phyloP scores from a whole-genome alignment of 2,888 invertebrate genomes.

The Polietes domitor region DNA sequence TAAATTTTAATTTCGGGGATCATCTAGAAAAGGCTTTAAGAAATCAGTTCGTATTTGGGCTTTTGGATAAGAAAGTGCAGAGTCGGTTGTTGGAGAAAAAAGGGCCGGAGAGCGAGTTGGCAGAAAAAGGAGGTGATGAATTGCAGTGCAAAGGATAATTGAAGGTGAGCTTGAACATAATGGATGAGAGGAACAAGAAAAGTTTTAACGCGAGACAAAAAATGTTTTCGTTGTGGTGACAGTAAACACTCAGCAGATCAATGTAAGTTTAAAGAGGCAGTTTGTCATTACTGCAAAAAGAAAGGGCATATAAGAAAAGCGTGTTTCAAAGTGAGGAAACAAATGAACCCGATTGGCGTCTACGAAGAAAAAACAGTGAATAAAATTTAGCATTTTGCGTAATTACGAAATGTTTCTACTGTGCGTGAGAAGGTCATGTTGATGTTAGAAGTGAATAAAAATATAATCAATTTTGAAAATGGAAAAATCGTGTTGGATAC shows the following conservation, averaged over 20 bases:
- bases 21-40: constrained; percentile 52
- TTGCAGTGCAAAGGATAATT: constrained; percentile 40
- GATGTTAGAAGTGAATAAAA: constrained; percentile 21
- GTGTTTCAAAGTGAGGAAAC: constrained; percentile 34
- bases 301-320: constrained; percentile 39
- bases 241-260: constrained; percentile 33
- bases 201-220: constrained; percentile 10
- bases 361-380: not conserved
- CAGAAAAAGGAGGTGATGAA: constrained; percentile 60
- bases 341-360: not conserved
- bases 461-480: constrained; percentile 43
- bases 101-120: constrained; percentile 49
- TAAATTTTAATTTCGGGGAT: constrained; percentile 44
- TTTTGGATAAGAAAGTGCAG: constrained; percentile 54
- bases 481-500: constrained; percentile 48
- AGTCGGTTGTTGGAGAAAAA: constrained; percentile 53
- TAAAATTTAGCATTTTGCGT: not conserved
- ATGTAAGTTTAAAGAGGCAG: constrained; percentile 34
- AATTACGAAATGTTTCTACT: not conserved
- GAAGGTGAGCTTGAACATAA: constrained; percentile 23
- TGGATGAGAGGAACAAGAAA: constrained; percentile 11
- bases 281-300: constrained; percentile 51
- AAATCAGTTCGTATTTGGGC: constrained; percentile 61
- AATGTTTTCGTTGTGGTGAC: constrained; percentile 58
- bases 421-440: constrained; percentile 10